Conservation (phyloP, 2,888 invertebrate species). For the Meghimatium bilineatum region DNA sequence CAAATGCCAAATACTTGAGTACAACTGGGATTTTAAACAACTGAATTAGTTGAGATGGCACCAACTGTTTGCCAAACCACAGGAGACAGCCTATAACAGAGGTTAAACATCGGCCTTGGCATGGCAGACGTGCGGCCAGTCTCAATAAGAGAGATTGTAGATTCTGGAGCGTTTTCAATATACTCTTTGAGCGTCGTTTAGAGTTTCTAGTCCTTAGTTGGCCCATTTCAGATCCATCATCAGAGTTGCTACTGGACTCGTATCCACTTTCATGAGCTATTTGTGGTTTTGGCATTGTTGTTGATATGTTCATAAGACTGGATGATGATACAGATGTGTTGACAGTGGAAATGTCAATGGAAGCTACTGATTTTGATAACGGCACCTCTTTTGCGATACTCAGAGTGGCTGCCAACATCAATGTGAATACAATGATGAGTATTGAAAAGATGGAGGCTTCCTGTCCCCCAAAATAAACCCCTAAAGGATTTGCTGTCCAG, state of each 20-base stretch:
- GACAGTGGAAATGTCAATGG: conserved; percentile 31
- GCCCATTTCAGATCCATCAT: not conserved
- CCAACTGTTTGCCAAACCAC: conserved; percentile 40
- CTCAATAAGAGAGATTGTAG: not conserved
- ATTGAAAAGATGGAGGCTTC: conserved; percentile 94
- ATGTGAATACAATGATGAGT: conserved; percentile 90
- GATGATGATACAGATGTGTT: not conserved
- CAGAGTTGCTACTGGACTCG: conserved; percentile 44
- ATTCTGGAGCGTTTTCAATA: not conserved
- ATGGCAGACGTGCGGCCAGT: conserved; percentile 3
- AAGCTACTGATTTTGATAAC: conserved; percentile 21
- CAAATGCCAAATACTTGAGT: conserved; percentile 89
- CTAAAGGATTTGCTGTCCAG: conserved; percentile 87
- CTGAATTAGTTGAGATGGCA: conserved; percentile 64
- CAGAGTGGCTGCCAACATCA: conserved; percentile 88
- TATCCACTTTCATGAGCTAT: conserved; percentile 41
- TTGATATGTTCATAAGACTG: not conserved
- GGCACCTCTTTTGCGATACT: conserved; percentile 94
- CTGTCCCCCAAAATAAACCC: conserved; percentile 86
- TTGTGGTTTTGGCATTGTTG: not conserved
- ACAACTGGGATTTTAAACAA: conserved; percentile 86
- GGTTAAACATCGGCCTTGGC: conserved; percentile 23
- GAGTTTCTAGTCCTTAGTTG: conserved; percentile 12
- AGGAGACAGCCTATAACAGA: not conserved
- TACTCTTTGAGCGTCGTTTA: not conserved